Conservation (phyloP, 1,140 invertebrate genomes). For the Sweltsa coloradensis region DNA sequence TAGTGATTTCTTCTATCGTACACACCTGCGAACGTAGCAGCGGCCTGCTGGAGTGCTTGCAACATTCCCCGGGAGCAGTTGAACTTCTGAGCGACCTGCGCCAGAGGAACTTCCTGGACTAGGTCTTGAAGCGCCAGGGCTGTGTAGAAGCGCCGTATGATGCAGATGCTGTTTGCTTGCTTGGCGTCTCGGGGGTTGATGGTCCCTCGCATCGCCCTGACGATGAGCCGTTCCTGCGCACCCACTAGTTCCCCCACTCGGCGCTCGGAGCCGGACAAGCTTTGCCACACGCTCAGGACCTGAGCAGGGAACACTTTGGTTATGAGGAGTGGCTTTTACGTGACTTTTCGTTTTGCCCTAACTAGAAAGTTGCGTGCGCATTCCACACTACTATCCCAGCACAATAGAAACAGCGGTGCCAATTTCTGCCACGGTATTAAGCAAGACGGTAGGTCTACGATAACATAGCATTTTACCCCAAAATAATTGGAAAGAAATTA, state of each 20-base stretch:
- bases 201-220: slow-evolving; percentile 60
- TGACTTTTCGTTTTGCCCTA: too few relatives aligned
- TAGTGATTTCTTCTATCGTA: slow-evolving; percentile 10
- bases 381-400: too few relatives aligned
- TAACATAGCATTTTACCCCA: too few relatives aligned
- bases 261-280: slow-evolving; percentile 61
- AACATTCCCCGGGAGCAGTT: slow-evolving; percentile 74
- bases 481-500: too few relatives aligned
- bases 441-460: too few relatives aligned
- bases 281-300: slow-evolving; percentile 66
- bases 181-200: slow-evolving; percentile 35
- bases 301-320: not conserved
- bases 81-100: slow-evolving; percentile 68
- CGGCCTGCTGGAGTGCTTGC: slow-evolving; percentile 86
- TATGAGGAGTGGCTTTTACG: too few relatives aligned
- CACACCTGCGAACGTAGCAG: slow-evolving; percentile 90
- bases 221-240: slow-evolving; percentile 77
- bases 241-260: slow-evolving; percentile 85
- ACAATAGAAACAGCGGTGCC: too few relatives aligned
- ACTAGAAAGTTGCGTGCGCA: too few relatives aligned
- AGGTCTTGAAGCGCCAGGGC: slow-evolving; percentile 85
- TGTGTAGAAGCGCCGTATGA: slow-evolving; percentile 71
- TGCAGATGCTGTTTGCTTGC: slow-evolving; percentile 30
- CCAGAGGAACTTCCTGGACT: slow-evolving; percentile 78
- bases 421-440: too few relatives aligned